Evolutionary conservation across 1,140 invertebrate genomes (phyloP).

Genomic region (Cyrtorhinus lividipennis): DNA sequence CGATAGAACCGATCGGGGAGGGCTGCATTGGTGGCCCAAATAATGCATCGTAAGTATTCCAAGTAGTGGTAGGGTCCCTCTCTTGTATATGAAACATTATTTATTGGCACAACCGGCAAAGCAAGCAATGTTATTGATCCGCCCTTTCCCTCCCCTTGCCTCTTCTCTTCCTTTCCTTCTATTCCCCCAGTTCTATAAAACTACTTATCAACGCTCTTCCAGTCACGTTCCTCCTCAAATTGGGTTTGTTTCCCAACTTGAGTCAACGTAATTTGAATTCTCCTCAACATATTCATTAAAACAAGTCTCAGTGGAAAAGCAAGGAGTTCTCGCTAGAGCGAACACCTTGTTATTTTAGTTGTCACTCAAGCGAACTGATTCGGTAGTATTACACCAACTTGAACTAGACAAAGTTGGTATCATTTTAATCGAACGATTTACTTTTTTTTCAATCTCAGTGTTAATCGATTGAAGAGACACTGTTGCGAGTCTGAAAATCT

Average conservation of each 20-base stretch:
- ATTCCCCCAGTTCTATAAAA: neutral
- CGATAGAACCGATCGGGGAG: neutral
- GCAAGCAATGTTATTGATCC: constrained; percentile 7
- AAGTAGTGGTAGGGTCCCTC: neutral
- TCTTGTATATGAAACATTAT: constrained; percentile 2
- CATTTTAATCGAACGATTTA: too few species aligned
- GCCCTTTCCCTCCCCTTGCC: neutral
- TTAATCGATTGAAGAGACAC: too few species aligned
- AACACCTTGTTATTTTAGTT: neutral
- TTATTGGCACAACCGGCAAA: constrained; percentile 8
- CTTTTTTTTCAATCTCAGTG: too few species aligned
- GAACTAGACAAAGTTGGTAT: too few species aligned
- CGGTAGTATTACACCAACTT: too few species aligned
- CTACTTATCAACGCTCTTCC: constrained; percentile 6
- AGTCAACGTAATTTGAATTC: constrained; percentile 10
- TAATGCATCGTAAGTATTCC: constrained; percentile 5
- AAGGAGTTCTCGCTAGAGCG: neutral
- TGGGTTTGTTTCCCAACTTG: constrained; percentile 8
- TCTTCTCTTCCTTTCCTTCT: neutral
- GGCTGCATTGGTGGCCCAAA: neutral
- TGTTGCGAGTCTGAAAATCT: too few species aligned
- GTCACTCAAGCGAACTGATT: neutral
- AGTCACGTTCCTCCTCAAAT: constrained; percentile 9
- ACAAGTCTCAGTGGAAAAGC: neutral
- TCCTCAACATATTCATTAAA: constrained; percentile 7